Percentiles rank a stretch among this genome's conserved stretches.
Conservation (phyloP, 2,888 invertebrate genomes). For the Noctua comes region DNA sequence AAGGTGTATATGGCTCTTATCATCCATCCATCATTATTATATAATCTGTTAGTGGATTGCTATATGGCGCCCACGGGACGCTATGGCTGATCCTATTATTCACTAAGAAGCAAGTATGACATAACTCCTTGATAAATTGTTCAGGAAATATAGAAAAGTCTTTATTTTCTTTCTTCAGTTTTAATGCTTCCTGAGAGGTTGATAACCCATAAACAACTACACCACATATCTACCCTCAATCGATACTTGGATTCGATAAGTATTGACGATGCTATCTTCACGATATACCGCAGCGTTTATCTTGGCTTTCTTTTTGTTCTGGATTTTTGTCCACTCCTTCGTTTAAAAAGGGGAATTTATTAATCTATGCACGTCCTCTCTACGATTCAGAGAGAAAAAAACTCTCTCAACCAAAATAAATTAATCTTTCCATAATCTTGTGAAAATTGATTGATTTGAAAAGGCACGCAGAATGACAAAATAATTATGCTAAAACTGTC, state of each 20-base stretch:
- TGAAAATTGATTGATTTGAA: neutral
- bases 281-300: constrained; percentile 14
- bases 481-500: constrained; percentile 20
- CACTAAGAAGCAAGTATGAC: neutral
- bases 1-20: constrained; percentile 12
- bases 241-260: constrained; percentile 54
- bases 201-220: constrained; percentile 42
- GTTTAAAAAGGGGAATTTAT: neutral
- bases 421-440: neutral
- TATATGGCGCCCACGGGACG: neutral
- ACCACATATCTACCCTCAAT: constrained; percentile 41
- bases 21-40: constrained; percentile 5
- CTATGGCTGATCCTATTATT: neutral
- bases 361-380: neutral
- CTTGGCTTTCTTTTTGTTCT: constrained; percentile 14
- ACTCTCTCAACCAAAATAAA: neutral
- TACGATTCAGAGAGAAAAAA: neutral
- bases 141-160: neutral
- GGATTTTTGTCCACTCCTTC: constrained; percentile 1
- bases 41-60: constrained; percentile 7
- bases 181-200: constrained; percentile 29
- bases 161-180: constrained; percentile 7
- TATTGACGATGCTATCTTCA: constrained; percentile 37
- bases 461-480: neutral
- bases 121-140: constrained; percentile 4